These are phyloP conservation scores for Sebastes ruberrimus DNA, from an alignment of 2,797 vertebrate genomes.

Conservation along the genomic window DNA sequence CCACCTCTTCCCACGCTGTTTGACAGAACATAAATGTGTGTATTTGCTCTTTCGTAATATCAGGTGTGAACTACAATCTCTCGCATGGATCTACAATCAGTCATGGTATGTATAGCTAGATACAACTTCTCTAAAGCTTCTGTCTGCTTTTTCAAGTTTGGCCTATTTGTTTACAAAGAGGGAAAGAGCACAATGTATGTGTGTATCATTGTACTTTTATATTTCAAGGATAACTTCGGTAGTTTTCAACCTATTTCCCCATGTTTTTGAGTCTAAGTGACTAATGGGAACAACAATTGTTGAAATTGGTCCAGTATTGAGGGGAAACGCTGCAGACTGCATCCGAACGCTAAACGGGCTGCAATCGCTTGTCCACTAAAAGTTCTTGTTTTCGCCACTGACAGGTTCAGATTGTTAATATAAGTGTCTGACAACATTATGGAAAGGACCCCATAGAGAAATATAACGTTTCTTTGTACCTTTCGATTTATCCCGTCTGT, in stretches of 20 bases:
- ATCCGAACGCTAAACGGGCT: no score
- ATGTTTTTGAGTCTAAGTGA: neutral
- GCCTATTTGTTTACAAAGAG: neutral
- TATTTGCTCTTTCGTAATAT: neutral
- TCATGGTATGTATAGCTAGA: neutral
- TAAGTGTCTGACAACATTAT: rapidly evolving
- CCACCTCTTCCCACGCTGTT: neutral
- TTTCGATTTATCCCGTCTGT: rapidly evolving
- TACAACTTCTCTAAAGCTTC: neutral
- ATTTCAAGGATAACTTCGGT: neutral
- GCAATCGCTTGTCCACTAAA: no score
- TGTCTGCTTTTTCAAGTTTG: neutral
- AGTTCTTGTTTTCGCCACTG: rapidly evolving
- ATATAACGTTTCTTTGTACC: neutral
- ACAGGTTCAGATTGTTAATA: no score
- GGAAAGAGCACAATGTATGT: neutral
- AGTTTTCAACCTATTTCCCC: neutral
- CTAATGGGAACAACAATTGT: rapidly evolving
- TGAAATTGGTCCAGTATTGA: neutral
- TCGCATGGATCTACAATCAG: neutral
- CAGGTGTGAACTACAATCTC: neutral
- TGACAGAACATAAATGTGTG: neutral
- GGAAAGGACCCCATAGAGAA: neutral
- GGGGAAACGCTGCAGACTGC: neutral
- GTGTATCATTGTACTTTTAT: neutral